These are phyloP conservation scores for Patiria pectinifera DNA, from an alignment of 53 echinoderm and acorn worm species.

Conservation along the genomic window DNA sequence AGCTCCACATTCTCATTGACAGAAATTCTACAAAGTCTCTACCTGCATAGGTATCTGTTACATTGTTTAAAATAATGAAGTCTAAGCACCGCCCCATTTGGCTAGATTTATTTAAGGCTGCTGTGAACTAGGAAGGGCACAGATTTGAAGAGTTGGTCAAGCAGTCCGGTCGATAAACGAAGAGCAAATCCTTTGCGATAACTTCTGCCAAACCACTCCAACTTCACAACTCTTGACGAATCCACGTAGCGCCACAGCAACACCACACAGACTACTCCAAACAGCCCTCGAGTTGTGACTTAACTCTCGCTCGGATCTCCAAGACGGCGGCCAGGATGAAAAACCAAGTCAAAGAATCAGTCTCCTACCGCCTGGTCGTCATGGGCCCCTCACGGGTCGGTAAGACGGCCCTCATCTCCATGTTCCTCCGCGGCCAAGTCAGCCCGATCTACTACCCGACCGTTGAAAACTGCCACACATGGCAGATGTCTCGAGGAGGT, in stretches of 20 bases:
- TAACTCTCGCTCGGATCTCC: not conserved
- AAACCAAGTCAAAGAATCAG: conserved; percentile 1
- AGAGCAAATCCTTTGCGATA: not conserved
- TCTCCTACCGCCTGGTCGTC: conserved; percentile 67
- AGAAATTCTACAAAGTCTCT: not conserved
- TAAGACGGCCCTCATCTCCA: conserved; percentile 72
- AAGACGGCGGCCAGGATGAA: not conserved
- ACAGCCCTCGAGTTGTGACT: too few species aligned
- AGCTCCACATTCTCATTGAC: not conserved
- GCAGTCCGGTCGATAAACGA: not conserved
- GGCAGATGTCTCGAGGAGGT: conserved; percentile 11
- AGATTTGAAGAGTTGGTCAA: not conserved
- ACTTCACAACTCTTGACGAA: not conserved
- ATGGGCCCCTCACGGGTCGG: conserved; percentile 73
- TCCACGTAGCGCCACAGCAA: not conserved
- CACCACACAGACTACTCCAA: too few species aligned
- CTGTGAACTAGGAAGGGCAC: not conserved
- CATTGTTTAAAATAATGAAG: not conserved
- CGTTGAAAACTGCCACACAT: conserved; percentile 63
- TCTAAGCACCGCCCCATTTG: not conserved
- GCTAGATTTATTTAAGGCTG: not conserved
- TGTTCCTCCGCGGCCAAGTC: conserved; percentile 29
- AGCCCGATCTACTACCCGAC: conserved; percentile 61
- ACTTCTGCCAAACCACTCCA: not conserved
- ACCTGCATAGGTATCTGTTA: not conserved